Conservation (phyloP, 2,113 vertebrate species). For the Otus sunia region DNA sequence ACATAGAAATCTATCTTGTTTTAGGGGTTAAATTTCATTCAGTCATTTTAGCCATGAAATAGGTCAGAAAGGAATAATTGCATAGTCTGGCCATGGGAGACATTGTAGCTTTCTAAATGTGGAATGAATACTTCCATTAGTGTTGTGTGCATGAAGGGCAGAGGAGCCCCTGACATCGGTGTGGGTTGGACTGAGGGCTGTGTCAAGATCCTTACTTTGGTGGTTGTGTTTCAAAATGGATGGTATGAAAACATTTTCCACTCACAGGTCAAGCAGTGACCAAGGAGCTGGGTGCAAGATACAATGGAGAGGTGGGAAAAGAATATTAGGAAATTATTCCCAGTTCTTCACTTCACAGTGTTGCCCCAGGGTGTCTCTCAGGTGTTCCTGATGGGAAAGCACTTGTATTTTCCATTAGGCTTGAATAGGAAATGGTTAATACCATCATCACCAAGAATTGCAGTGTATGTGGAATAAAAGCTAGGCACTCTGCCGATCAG, state of each 20-base stretch:
- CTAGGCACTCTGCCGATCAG: not conserved
- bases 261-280: not conserved
- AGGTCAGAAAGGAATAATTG: not conserved
- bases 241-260: not conserved
- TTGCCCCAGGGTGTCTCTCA: not conserved
- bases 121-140: not conserved
- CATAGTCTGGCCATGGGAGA: not conserved
- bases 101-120: not conserved
- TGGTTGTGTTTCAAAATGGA: not conserved
- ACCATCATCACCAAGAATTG: not conserved
- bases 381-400: not conserved
- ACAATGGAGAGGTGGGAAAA: not conserved
- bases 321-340: not conserved
- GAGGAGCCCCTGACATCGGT: not conserved
- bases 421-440: slow-evolving; percentile 30
- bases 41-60: not conserved
- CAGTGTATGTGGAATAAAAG: slow-evolving; percentile 12
- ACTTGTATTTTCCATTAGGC: not conserved
- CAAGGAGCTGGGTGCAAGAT: not conserved
- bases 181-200: accelerated
- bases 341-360: not conserved
- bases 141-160: not conserved
- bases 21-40: not conserved
- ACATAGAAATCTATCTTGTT: not conserved
- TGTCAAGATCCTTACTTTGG: not conserved